Base-by-base conservation (phyloP, 2,113 vertebrate species). In the Chitala chitala region DNA sequence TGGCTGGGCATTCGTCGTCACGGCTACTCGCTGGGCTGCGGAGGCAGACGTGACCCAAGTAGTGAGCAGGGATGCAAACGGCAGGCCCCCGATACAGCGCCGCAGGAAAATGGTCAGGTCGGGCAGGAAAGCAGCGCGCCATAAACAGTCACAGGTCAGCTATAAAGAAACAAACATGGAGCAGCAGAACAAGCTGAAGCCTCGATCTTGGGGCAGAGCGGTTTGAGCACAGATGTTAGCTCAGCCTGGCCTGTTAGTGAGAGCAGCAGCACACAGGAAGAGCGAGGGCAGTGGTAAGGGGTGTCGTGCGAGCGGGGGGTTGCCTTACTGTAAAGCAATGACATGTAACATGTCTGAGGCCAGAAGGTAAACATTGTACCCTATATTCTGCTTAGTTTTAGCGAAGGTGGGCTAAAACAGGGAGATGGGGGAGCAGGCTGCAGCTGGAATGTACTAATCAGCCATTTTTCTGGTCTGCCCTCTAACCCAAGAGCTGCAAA, bases 281-380 rank as follows among this genome's bases (percentile, higher is more conserved):
- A 36, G 40, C 24, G 29, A 26, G 46, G 29, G 59, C n/a, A 58
- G 31, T 15, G 46, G 56, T 3, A 63, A 6, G 40, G 54, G 42
- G 44, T 36, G 48, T 22, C 48, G 38, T 22, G 33, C 58, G 61
- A 20, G 65, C 24, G 31, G 31, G 38, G 54, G 65, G 77, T 13
- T 48, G 77, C 40, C 54, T 69, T 63, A 65, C 59, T 63, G 54
- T 48, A 20, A 72, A 38, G 42, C 75, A 68, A 79, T 72, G 69
- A 80, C 78, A 80, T 73, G 69, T 56, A 83, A 79, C 76, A 77
- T 80, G 53, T 65, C 58, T 63, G 55, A 81, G 75, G 70, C 64
- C 66, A 40, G 40, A 59, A 79, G 76, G 81, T 78, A 76, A 74
- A 75, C 17, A 61, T 73, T 74, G 79, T 83, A 73, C 74, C 72